Percentiles rank a stretch among this genome's conserved stretches.
Evolutionary conservation across 1,140 invertebrate genomes (phyloP).

Genomic region (Bombus difficillimus): DNA sequence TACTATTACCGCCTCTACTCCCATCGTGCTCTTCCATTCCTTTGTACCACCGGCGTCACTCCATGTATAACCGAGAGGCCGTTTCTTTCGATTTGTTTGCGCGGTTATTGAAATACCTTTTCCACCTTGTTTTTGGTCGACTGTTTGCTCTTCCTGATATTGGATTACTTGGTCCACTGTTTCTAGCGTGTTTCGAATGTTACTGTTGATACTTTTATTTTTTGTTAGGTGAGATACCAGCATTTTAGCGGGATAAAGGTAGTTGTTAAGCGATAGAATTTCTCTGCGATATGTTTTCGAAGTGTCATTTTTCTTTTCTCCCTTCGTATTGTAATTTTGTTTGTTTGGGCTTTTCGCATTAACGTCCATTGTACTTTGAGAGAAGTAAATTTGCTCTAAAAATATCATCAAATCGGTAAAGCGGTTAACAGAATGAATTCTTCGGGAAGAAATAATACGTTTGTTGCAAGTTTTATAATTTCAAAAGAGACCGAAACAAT

Average conservation of each 20-base stretch:
- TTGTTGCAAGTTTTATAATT: neutral
- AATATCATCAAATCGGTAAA: neutral
- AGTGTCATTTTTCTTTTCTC: neutral
- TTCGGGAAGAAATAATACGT: neutral
- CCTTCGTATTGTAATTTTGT: too few relatives aligned
- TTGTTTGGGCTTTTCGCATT: neutral
- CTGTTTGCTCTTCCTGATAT: neutral
- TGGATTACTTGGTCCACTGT: constrained; percentile 6
- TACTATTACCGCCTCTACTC: constrained; percentile 34
- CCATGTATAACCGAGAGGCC: neutral
- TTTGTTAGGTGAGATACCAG: neutral
- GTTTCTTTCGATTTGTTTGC: constrained; percentile 39
- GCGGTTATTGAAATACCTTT: constrained; percentile 11
- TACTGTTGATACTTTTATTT: neutral
- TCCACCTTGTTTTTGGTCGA: neutral
- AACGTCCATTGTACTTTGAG: neutral
- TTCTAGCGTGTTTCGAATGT: neutral
- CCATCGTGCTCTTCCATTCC: constrained; percentile 11
- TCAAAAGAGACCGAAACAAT: neutral
- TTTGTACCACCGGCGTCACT: neutral
- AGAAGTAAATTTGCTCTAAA: neutral
- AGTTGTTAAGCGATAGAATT: neutral
- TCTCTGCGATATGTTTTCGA: neutral
- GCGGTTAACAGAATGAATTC: neutral
- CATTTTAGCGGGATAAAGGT: neutral